Percentiles rank a stretch among this genome's conserved stretches.
Conservation (phyloP, 2,113 vertebrate genomes). For the Xenopus borealis region DNA sequence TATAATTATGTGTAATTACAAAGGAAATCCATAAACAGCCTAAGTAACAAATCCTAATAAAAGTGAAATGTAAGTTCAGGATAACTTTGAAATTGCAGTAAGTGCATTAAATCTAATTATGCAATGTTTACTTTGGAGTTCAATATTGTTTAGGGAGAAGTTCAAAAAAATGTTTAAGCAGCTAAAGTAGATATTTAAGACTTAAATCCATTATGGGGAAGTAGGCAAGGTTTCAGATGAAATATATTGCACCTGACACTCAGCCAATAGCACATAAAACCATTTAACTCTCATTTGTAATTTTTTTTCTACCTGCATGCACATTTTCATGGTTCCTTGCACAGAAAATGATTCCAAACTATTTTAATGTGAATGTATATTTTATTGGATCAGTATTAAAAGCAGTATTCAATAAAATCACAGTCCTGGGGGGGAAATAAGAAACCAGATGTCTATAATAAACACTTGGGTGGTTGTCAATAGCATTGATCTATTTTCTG, state of each 20-base stretch:
- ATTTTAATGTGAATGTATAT: too few species aligned
- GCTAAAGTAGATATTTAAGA: conserved; percentile 25
- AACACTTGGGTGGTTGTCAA: too few species aligned
- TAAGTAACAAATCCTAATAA: too few species aligned
- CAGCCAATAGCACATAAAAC: conserved; percentile 25
- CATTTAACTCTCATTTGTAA: background rate
- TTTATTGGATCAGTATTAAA: too few species aligned
- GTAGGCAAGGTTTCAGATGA: conserved; percentile 28
- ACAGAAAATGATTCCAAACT: too few species aligned
- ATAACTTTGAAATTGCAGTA: conserved; percentile 34
- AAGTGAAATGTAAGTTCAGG: conserved; percentile 12
- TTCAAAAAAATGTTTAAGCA: conserved; percentile 27
- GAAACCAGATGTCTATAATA: too few species aligned
- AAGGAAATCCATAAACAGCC: too few species aligned
- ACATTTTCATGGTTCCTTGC: background rate
- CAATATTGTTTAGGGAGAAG: conserved; percentile 40
- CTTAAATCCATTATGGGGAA: conserved; percentile 32
- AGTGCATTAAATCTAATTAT: conserved; percentile 39
- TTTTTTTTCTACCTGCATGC: background rate
- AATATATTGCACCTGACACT: conserved; percentile 36
- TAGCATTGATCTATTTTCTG: too few species aligned
- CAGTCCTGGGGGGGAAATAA: too few species aligned
- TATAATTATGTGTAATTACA: too few species aligned
- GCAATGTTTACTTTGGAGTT: conserved; percentile 26
- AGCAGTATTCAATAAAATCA: too few species aligned